These are phyloP conservation scores for Tineola bisselliella DNA, from an alignment of 2,888 invertebrate species.

Conservation along the genomic window DNA sequence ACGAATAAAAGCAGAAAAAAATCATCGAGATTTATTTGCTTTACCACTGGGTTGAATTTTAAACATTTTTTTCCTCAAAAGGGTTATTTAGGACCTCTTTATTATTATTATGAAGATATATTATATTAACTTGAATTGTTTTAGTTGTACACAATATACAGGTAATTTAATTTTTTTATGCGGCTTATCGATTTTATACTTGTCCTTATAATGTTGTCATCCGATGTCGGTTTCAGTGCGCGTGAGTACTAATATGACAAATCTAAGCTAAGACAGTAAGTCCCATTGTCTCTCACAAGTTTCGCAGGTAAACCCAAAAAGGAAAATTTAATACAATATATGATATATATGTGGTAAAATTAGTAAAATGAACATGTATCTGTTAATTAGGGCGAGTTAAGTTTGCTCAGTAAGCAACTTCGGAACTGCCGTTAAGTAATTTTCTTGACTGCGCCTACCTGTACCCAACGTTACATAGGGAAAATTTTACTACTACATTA, in stretches of 20 bases:
- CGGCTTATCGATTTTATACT: too few relatives aligned
- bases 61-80: neutral
- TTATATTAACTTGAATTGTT: neutral
- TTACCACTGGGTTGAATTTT: neutral
- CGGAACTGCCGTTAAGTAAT: conserved; percentile 28
- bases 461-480: conserved; percentile 8
- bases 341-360: too few relatives aligned
- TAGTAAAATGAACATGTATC: neutral
- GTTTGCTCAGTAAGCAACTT: conserved; percentile 11
- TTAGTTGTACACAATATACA: too few relatives aligned
- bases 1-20: conserved; percentile 19
- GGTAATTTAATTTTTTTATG: too few relatives aligned
- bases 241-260: too few relatives aligned
- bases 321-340: too few relatives aligned
- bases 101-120: neutral
- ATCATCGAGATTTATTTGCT: conserved; percentile 16
- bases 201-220: too few relatives aligned
- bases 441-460: conserved; percentile 24
- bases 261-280: too few relatives aligned
- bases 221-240: too few relatives aligned
- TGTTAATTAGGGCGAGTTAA: neutral
- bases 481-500: conserved; percentile 17
- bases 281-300: too few relatives aligned
- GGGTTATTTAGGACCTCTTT: neutral
- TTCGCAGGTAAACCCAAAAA: too few relatives aligned